Base-by-base conservation (phyloP, 53 echinoderm and acorn worm species). In the Echinarachnius parma region DNA sequence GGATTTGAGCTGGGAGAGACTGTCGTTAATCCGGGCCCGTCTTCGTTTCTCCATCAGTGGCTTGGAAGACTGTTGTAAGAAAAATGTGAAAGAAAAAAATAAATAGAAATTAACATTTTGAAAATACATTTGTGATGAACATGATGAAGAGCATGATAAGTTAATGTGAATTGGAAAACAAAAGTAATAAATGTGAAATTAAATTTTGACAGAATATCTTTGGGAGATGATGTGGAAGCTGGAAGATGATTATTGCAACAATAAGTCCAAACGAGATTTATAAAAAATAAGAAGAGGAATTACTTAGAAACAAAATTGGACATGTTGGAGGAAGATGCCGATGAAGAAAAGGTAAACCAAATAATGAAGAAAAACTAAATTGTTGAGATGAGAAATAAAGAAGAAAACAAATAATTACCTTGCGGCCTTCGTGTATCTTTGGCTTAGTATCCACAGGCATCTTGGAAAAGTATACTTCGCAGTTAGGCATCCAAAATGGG, bases 1-100 rank as follows among this genome's bases (percentile, higher is more conserved):
- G 2, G 96, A 82, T 61, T 95, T 95, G 18, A 95, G 82, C 42
- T 95, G 96, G 0, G 80, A 66, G 9, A 95, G 84, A 72, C 96
- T 95, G 36, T 95, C 96, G 33, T 95, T 95, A 28, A 95, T 95
- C 27, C 96, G 72, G 0, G 96, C 96, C 52, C 96, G 31, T 21
- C 96, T 63, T 61, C 96, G 76, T 62, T 95, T 95, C 33, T 95
- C 95, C 90, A 95, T 95, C 48, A 90, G 55, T 10, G 96, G 96
- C 39, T 95, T 95, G 46, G 96, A 94, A 22, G 96, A 95, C 96
- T 95, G 69, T 20, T 36, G 69, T 7, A 34, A 55, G 13, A 3
- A 69, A 69, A 24, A 69, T 0, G 34, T n/a, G 21, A 34, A 8
- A 34, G 19, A 4, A 19, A 49, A 9, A 14, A 49, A 18, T 4